phyloP scores from a whole-genome alignment of 2,113 vertebrate species.

The Diglossa brunneiventris region DNA sequence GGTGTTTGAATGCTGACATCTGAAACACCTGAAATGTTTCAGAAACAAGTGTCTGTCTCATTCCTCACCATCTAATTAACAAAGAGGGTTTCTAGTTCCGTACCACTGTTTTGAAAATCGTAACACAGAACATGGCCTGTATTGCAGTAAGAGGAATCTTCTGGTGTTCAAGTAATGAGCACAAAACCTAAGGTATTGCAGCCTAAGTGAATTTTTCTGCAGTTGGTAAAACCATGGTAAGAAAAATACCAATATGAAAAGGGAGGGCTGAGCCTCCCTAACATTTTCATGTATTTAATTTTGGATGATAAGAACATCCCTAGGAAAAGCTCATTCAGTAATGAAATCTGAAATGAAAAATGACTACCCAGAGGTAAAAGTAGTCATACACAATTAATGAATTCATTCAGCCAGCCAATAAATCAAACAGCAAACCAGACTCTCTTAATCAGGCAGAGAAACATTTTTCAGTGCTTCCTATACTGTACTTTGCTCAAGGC shows the following conservation, averaged over 20 bases:
- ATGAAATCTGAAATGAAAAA: conserved; percentile 51
- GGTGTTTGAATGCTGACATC: not conserved
- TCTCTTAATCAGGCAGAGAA: conserved; percentile 22
- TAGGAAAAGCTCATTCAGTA: conserved; percentile 39
- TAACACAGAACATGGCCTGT: rapidly evolving
- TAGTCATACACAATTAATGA: conserved; percentile 60
- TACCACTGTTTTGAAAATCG: not conserved
- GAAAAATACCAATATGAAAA: not conserved
- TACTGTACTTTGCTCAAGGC: conserved; percentile 40
- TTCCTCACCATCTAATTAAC: not conserved
- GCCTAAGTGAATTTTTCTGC: not conserved
- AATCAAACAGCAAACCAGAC: conserved; percentile 43
- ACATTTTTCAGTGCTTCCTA: conserved; percentile 18
- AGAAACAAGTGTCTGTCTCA: not conserved
- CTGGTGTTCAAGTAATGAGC: not conserved
- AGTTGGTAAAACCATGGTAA: not conserved
- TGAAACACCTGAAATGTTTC: not conserved
- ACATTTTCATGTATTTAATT: conserved; percentile 16
- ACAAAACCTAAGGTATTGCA: not conserved
- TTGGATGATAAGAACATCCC: conserved; percentile 19
- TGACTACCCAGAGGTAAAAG: conserved; percentile 49
- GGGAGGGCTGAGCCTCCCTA: not conserved
- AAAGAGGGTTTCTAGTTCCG: not conserved
- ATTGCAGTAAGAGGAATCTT: not conserved
- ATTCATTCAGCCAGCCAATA: conserved; percentile 46